A percentile compares a stretch with the other conserved stretches of the same genome.
Evolutionary conservation across 2,888 invertebrate species (phyloP).

Genomic region (Rhagonycha fulva): DNA sequence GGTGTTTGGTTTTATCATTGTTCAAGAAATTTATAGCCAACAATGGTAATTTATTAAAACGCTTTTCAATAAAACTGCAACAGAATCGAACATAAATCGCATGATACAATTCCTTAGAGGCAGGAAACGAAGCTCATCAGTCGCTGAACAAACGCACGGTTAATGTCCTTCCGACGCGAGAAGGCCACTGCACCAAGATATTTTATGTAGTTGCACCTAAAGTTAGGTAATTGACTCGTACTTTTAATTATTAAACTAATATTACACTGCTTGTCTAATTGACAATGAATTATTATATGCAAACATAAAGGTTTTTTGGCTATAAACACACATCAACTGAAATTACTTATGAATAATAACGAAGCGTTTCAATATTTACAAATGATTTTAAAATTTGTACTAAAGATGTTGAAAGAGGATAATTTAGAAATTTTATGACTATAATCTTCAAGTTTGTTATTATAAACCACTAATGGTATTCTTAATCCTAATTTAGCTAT

Average conservation of each 20-base stretch:
- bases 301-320: background rate
- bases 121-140: constrained; percentile 29
- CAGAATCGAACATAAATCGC: constrained; percentile 28
- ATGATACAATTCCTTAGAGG: constrained; percentile 24
- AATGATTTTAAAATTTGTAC: background rate
- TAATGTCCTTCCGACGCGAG: constrained; percentile 31
- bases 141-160: constrained; percentile 26
- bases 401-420: background rate
- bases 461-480: background rate
- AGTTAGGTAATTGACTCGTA: background rate
- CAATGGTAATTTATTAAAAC: constrained; percentile 26
- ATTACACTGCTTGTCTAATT: background rate
- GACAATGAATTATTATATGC: background rate
- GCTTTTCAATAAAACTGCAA: constrained; percentile 26
- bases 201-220: background rate
- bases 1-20: constrained; percentile 21
- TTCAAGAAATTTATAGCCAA: constrained; percentile 26
- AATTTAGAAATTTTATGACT: background rate
- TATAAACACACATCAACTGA: background rate
- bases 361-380: background rate
- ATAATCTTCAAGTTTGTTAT: background rate
- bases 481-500: background rate
- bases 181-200: constrained; percentile 26
- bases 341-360: background rate
- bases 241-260: background rate